Base-by-base conservation (phyloP, 2,888 invertebrate genomes). In the Liodrosophila aerea region DNA sequence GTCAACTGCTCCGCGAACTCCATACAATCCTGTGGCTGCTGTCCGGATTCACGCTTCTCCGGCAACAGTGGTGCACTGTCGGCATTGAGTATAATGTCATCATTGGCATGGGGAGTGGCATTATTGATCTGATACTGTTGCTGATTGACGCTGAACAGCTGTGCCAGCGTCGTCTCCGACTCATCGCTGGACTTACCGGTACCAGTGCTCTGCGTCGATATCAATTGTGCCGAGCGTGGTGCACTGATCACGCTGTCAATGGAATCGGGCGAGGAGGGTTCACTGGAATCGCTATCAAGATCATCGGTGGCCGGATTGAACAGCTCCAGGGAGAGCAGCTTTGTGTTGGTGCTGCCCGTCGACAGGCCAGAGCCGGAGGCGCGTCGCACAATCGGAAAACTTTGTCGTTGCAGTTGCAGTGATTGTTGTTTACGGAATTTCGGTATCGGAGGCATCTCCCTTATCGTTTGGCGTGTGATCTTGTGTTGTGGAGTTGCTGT, bases 271-370 rank as follows among this genome's bases (percentile, higher is more conserved):
- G 96, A 96, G 0, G 96, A 96, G 8, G 90, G 89, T 8, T 96
- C 95, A 83, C 95, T 96, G 0, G 96, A 96, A 87, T 97, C 97
- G 83, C 96, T 96, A 87, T 97, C 97, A 89, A 96, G 92, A 83
- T 97, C 97, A 87, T 97, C 97, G 4, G 95, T 96, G 85, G 96
- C 97, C 1, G 97, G 97, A 90, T 97, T 97, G 86, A 96, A 97
- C 2, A 97, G 91, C 86, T 97, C 97, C 54, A 96, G 89, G 1
- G 95, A 94, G 85, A 96, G 91, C 11, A 96, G 90, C 66, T 95
- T 94, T 0, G 93, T 91, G 0, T 92, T 59, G 39, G 30, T 91
- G 64, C 94, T 93, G 3, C 92, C 91, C 4, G 66, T 49, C 16
- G 64, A 63, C 15, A 50, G 36, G 0, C 66, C 83, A 0, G 87